Percentiles rank a stretch among this genome's conserved stretches.
phyloP scores from a whole-genome alignment of 1,140 invertebrate species.

The Drosophila busckii region DNA sequence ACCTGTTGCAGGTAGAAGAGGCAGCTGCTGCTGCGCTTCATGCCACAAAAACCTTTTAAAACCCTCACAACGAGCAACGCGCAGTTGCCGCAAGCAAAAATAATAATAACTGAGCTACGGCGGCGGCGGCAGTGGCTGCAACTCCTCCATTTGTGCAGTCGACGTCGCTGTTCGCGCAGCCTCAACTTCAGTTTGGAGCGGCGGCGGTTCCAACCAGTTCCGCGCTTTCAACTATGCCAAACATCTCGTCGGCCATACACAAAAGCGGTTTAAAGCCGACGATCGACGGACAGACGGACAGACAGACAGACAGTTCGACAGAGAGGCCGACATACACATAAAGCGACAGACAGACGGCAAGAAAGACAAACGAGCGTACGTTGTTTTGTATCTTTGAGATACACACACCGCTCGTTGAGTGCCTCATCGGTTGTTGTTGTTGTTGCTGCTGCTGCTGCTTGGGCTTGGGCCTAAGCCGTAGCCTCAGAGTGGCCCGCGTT shows the following conservation, averaged over 20 bases:
- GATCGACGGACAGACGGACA: conserved; percentile 39
- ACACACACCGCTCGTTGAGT: conserved; percentile 55
- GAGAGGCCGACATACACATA: conserved; percentile 9
- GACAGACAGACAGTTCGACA: conserved; percentile 42
- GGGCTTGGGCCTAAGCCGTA: conserved; percentile 15
- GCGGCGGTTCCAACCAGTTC: conserved; percentile 56
- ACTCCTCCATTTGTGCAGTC: conserved; percentile 25
- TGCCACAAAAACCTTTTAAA: conserved; percentile 77
- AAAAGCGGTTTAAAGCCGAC: conserved; percentile 67
- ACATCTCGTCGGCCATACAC: conserved; percentile 66
- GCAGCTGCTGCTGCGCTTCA: conserved; percentile 69
- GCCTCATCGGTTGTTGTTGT: conserved; percentile 15
- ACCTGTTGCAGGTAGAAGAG: conserved; percentile 71
- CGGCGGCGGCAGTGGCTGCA: conserved; percentile 5
- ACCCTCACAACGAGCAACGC: conserved; percentile 53
- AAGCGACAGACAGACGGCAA: conserved; percentile 6
- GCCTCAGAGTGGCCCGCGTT: conserved; percentile 23
- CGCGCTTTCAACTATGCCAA: conserved; percentile 72
- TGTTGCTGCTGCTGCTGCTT: conserved; percentile 1
- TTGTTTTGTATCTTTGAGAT: conserved; percentile 71
- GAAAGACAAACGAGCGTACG: conserved; percentile 42
- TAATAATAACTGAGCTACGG: conserved; percentile 65
- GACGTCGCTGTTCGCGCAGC: conserved; percentile 9
- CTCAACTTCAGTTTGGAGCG: conserved; percentile 22
- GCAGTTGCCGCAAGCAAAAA: conserved; percentile 60